Base-by-base conservation (phyloP, 2,888 invertebrate genomes). In the Lepidocyrtinus sp. region DNA sequence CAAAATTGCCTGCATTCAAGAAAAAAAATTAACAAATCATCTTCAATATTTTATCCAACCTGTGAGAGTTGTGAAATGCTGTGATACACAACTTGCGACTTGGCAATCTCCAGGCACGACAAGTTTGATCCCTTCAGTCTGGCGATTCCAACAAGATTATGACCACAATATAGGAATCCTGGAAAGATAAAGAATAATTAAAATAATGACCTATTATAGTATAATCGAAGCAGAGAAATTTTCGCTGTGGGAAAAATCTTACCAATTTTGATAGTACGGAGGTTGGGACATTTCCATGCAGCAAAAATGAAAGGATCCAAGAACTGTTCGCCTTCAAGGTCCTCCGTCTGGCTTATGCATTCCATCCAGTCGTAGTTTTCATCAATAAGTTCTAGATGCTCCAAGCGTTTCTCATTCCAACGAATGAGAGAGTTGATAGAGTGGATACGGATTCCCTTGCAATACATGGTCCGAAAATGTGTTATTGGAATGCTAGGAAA, bases 101-200 rank as follows among this genome's bases (percentile, higher is more conserved):
- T 90, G 12, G 92, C 91, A 82, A 93, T 90, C 85, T 90, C 90
- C 50, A 93, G 88, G 62, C 89, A 89, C 83, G 90, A 90, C 83
- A 93, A 88, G 27, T 89, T 89, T 22, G 90, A 87, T 63, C 91
- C 91, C 73, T 92, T 89, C 45, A 93, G 89, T 83, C 93, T 90
- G 50, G 92, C 91, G 69, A 93, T 92, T 22, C 92, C 93, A 27
- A 93, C 89, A 71, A 93, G 88, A 88, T 93, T 92, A 84, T 92
- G 91, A 78, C 91, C 91, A 83, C 89, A 90, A 87, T 93, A 92
- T 85, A 91, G 91, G 87, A 83, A 82, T 59, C 82, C 81, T 81
- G 25, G 1, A 59, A 63, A 59, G 0, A 17, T 19, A 61, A 45
- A 65, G 7, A 15, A 15, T 19, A 64, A 50, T 65, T 55, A 2